Percentiles rank a stretch among this genome's conserved stretches.
Evolutionary conservation across 2,113 vertebrate species (phyloP).

Genomic region (Axis porcinus): DNA sequence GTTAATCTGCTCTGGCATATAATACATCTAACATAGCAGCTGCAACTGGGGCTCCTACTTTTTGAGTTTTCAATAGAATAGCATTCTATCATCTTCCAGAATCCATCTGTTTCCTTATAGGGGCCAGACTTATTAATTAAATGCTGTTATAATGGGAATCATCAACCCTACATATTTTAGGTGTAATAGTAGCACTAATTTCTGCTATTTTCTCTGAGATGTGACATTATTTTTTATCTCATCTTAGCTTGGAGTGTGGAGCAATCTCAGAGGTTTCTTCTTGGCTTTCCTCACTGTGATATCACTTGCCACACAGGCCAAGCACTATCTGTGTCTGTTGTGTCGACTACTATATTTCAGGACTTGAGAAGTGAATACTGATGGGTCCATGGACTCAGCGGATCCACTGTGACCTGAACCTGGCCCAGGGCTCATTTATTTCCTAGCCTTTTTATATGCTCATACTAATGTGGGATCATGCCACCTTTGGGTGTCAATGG

Average conservation of each 20-base stretch:
- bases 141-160: neutral
- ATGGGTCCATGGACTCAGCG: neutral
- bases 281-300: neutral
- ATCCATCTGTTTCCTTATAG: neutral
- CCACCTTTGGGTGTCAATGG: neutral
- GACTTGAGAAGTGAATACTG: neutral
- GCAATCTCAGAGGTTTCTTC: neutral
- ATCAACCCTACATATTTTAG: neutral
- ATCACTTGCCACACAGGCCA: neutral
- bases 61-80: neutral
- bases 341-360: neutral
- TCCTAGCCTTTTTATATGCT: neutral
- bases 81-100: neutral
- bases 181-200: neutral
- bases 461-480: neutral
- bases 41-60: neutral
- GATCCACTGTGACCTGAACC: neutral
- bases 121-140: neutral
- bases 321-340: neutral
- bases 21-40: neutral
- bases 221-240: conserved; percentile 17
- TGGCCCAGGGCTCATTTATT: neutral
- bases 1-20: neutral
- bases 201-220: neutral
- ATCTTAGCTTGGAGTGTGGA: neutral